Percentiles rank a stretch among this genome's conserved stretches.
These are phyloP conservation scores for Epinephelus cyanopodus DNA, from an alignment of 2,113 vertebrate species.

Conservation along the genomic window DNA sequence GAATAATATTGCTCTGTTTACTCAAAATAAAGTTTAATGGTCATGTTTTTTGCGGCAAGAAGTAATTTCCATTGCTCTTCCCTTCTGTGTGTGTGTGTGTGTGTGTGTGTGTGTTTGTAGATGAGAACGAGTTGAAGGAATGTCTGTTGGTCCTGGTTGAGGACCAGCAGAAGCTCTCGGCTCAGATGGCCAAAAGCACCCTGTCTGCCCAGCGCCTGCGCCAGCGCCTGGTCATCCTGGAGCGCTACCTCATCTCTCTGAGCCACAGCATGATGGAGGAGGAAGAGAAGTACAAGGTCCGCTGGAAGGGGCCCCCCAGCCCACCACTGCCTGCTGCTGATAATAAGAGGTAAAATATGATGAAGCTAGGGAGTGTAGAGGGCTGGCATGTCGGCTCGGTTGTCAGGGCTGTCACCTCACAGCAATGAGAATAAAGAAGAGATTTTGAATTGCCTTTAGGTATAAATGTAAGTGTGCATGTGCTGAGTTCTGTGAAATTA, in stretches of 20 bases:
- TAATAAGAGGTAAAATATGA: slow-evolving; percentile 91
- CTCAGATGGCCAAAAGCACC: slow-evolving; percentile 92
- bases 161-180: slow-evolving; percentile 93
- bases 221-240: slow-evolving; percentile 95
- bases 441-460: not conserved
- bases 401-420: not conserved
- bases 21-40: no score
- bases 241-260: slow-evolving; percentile 96
- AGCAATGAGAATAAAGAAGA: not conserved
- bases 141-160: slow-evolving; percentile 94
- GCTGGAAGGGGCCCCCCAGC: slow-evolving; percentile 90
- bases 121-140: slow-evolving; percentile 92
- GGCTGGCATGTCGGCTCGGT: not conserved
- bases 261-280: slow-evolving; percentile 96
- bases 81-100: not conserved
- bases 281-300: slow-evolving; percentile 92
- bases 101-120: slow-evolving; percentile 71
- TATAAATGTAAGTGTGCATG: not conserved
- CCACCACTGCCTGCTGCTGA: slow-evolving; percentile 89
- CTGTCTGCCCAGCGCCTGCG: slow-evolving; percentile 93
- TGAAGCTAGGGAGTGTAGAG: not conserved
- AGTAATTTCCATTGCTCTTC: not conserved
- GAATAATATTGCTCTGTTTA: no score
- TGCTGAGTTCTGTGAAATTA: not conserved
- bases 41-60: not conserved